Percentiles rank a stretch among this genome's conserved stretches.
Evolutionary conservation across 2,888 invertebrate species (phyloP).

Genomic region (Altica lythri): DNA sequence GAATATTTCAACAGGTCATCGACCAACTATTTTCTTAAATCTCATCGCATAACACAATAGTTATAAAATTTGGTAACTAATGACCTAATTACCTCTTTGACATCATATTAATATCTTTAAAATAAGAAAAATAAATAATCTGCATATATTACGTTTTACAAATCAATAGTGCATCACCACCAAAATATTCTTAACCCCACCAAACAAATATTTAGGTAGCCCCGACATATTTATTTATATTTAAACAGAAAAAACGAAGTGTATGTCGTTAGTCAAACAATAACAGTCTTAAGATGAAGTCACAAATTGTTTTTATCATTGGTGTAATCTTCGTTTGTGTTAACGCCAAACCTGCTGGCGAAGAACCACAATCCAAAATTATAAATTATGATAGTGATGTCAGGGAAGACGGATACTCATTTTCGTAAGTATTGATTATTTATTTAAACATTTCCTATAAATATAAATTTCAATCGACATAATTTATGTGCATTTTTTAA

Average conservation of each 20-base stretch:
- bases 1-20: too few relatives aligned
- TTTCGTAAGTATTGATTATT: slow-evolving; percentile 18
- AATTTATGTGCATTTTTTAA: too few relatives aligned
- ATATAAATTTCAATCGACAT: too few relatives aligned
- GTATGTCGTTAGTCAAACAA: slow-evolving; percentile 1
- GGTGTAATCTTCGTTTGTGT: slow-evolving; percentile 3
- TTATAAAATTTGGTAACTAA: too few relatives aligned
- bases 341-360: not conserved
- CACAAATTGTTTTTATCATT: slow-evolving; percentile 5
- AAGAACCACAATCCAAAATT: slow-evolving; percentile 14
- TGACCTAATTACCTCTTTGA: not conserved
- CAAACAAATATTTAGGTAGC: not conserved
- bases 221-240: slow-evolving; percentile 5
- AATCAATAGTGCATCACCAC: not conserved
- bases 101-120: too few relatives aligned
- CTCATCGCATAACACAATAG: too few relatives aligned
- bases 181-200: slow-evolving; percentile 9
- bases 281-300: slow-evolving; percentile 13
- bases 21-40: too few relatives aligned
- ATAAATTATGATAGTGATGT: slow-evolving; percentile 20
- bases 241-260: slow-evolving; percentile 13
- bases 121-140: not conserved
- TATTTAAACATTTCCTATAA: too few relatives aligned
- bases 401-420: slow-evolving; percentile 13
- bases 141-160: too few relatives aligned